phyloP scores from a whole-genome alignment of 1,140 invertebrate genomes.

The Drosophila ercepeae region DNA sequence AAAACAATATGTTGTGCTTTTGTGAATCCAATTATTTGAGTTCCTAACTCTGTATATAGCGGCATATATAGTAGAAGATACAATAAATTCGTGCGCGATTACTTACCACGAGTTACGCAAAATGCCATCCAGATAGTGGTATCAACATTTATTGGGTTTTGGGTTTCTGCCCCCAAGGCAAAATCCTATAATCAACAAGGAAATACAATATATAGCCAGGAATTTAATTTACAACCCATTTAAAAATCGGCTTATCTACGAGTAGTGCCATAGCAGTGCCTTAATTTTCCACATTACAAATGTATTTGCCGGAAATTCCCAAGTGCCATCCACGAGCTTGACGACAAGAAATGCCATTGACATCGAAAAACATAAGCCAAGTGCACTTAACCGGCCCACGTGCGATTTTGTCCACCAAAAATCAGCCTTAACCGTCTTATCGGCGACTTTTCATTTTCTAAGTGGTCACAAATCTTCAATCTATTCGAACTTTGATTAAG shows the following conservation, averaged over 20 bases:
- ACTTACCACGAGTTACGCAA: conserved; percentile 16
- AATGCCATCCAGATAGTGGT: conserved; percentile 35
- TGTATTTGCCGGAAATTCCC: neutral
- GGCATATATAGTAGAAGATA: neutral
- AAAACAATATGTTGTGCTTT: neutral
- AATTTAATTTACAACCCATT: conserved; percentile 3
- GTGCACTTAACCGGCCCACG: conserved; percentile 3
- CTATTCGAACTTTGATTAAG: conserved; percentile 15
- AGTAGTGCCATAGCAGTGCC: neutral
- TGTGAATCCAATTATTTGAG: neutral
- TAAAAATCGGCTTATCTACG: neutral
- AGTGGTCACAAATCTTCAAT: conserved; percentile 13
- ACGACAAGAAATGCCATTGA: conserved; percentile 3
- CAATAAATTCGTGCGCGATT: conserved; percentile 17
- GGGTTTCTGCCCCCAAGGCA: neutral
- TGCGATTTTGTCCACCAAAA: neutral
- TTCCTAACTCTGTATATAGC: neutral
- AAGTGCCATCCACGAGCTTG: conserved; percentile 10
- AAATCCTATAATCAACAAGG: conserved; percentile 12
- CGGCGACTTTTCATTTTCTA: neutral
- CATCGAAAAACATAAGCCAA: neutral
- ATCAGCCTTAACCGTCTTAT: neutral
- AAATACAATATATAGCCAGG: conserved; percentile 13
- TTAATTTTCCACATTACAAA: neutral
- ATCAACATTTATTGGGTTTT: conserved; percentile 11